Evolutionary conservation across 2,888 invertebrate genomes (phyloP).

Genomic region (Dichetophora obliterata): DNA sequence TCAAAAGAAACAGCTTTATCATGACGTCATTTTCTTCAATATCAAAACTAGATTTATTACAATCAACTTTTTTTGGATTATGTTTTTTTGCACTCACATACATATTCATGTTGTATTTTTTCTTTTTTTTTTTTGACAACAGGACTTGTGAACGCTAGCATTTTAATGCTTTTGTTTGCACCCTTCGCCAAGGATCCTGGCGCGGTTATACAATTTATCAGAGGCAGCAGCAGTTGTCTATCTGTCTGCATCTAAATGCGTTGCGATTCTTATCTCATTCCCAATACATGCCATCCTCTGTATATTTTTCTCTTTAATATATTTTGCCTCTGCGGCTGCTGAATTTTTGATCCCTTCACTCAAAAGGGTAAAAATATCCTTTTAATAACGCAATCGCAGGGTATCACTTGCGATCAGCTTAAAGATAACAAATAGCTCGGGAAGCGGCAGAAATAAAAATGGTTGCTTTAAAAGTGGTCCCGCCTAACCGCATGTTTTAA

Average conservation of each 20-base stretch:
- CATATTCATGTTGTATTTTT: background rate
- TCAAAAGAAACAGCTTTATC: no score
- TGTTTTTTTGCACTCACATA: background rate
- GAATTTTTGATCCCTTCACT: slow-evolving; percentile 12
- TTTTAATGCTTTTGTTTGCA: background rate
- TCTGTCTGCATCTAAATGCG: slow-evolving; percentile 29
- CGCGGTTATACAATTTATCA: background rate
- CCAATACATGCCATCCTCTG: background rate
- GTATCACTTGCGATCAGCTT: slow-evolving; percentile 32
- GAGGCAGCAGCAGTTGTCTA: slow-evolving; percentile 17
- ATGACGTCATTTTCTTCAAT: no score
- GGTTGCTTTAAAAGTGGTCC: slow-evolving; percentile 9
- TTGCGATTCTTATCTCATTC: slow-evolving; percentile 25
- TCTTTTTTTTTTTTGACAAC: no score
- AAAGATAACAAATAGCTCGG: background rate
- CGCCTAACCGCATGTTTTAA: slow-evolving; percentile 32
- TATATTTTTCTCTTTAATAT: background rate
- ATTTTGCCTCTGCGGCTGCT: background rate
- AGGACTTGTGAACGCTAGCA: background rate
- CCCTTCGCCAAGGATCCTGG: background rate
- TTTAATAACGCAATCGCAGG: slow-evolving; percentile 16
- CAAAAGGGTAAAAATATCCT: slow-evolving; percentile 21
- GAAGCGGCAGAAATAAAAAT: slow-evolving; percentile 14
- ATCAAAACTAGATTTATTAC: background rate
- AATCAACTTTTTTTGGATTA: background rate